Conservation (phyloP, 2,888 invertebrate species). For the Eupithecia inturbata region DNA sequence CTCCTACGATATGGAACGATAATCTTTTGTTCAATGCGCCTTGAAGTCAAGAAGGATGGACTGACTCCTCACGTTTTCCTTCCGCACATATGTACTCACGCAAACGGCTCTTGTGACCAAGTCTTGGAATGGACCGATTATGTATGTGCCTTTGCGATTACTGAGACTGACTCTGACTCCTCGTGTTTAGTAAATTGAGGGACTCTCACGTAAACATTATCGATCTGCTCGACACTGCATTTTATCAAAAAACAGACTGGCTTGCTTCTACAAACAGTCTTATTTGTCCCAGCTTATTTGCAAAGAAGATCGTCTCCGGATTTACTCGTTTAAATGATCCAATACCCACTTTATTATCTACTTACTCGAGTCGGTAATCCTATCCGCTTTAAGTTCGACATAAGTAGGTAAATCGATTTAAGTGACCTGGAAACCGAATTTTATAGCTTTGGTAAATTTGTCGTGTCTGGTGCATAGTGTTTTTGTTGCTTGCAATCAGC, state of each 20-base stretch:
- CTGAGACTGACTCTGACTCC: not conserved
- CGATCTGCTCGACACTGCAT: slow-evolving; percentile 37
- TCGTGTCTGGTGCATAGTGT: slow-evolving; percentile 10
- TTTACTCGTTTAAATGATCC: slow-evolving; percentile 13
- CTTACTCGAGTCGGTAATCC: slow-evolving; percentile 33
- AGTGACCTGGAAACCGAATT: slow-evolving; percentile 39
- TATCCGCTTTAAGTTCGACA: slow-evolving; percentile 34
- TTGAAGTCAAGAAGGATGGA: not conserved
- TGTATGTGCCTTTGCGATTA: not conserved
- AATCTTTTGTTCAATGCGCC: slow-evolving; percentile 16
- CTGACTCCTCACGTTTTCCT: not conserved
- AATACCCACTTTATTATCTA: slow-evolving; percentile 15
- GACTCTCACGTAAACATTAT: slow-evolving; percentile 40
- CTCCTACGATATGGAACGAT: slow-evolving; percentile 2
- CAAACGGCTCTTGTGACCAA: not conserved
- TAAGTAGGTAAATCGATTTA: slow-evolving; percentile 41
- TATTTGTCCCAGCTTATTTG: not conserved
- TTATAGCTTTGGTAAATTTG: slow-evolving; percentile 16
- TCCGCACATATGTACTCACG: not conserved
- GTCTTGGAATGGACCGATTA: not conserved
- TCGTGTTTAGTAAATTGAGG: slow-evolving; percentile 12
- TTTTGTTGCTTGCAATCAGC: slow-evolving; percentile 8
- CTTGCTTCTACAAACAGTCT: not conserved
- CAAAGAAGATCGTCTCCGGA: not conserved
- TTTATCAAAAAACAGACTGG: slow-evolving; percentile 17